These are phyloP conservation scores for Falcunculus frontatus DNA, from an alignment of 2,113 vertebrate species.

Conservation along the genomic window DNA sequence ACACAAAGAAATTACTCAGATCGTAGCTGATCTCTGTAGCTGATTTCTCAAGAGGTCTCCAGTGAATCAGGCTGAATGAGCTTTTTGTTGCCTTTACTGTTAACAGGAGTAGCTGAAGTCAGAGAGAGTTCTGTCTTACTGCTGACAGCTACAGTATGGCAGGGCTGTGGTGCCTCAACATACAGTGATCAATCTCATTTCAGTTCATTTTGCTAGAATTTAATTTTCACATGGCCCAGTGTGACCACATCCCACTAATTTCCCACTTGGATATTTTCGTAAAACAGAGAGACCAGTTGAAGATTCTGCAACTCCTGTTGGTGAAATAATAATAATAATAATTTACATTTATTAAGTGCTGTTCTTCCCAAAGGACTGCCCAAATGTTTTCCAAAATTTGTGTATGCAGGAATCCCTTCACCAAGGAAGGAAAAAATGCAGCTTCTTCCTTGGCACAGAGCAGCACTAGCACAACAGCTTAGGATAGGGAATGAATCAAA, in stretches of 20 bases:
- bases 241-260: conserved; percentile 50
- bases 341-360: conserved; percentile 57
- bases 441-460: neutral
- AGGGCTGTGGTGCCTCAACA: neutral
- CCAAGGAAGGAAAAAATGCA: conserved; percentile 3
- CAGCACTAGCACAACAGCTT: neutral
- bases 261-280: conserved; percentile 60
- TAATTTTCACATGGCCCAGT: conserved; percentile 52
- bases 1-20: conserved; percentile 18
- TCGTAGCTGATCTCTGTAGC: neutral
- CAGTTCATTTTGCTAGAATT: conserved; percentile 52
- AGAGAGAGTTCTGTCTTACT: conserved; percentile 18
- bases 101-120: conserved; percentile 30
- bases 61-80: conserved; percentile 25
- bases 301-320: conserved; percentile 50
- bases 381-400: conserved; percentile 43
- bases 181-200: conserved; percentile 52
- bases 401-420: conserved; percentile 22
- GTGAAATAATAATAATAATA: conserved; percentile 52
- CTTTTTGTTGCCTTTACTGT: conserved; percentile 32
- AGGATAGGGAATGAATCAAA: neutral
- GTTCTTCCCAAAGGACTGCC: conserved; percentile 22
- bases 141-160: conserved; percentile 34
- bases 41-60: conserved; percentile 34
- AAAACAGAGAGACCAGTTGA: conserved; percentile 37